Base-by-base conservation (phyloP, 1,140 invertebrate genomes). In the Cataglyphis hispanica region DNA sequence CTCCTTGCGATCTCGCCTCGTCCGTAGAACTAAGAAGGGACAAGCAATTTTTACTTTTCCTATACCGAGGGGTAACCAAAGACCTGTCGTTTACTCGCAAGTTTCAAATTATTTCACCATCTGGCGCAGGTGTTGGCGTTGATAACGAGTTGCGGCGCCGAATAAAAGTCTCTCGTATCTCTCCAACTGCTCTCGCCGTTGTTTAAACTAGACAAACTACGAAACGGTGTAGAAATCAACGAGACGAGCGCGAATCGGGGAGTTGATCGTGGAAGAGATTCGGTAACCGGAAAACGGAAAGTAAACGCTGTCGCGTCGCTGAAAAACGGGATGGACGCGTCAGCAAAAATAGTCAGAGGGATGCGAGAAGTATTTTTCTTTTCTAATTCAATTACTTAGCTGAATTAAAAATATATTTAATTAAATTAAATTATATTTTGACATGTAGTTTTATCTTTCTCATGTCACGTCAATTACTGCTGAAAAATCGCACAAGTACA, bases 21-120 rank as follows among this genome's bases (percentile, higher is more conserved):
- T 7, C 22, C 34, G 19, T 6, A 16, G 37, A 83, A 81, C 25
- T 72, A 72, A 83, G 78, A 74, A 64, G 40, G 60, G 22, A 53
- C 76, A 58, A 83, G 76, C 87, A 89, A 89, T 86, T 88, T 88
- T 80, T 58, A 83, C 60, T 70, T 86, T 86, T 89, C 83, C 86
- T 83, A 85, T 22, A 69, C 74, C n/a, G n/a, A n/a, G n/a, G n/a
- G 64, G 84, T 87, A 86, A 92, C 80, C 87, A 27, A 56, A 67
- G 56, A 75, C 27, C 72, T 67, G 87, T 64, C 46, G 86, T 85
- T 87, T 61, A 37, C 60, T n/a, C 87, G 87, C 60, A 89, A 93
- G 85, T 92, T 93, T 89, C 90, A 86, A 92, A 93, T 93, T 92
- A 92, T 93, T 92, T 92, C 85, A 87, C 85, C 89, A 92, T 93